These are phyloP conservation scores for Dendrolimus punctatus DNA, from an alignment of 1,140 invertebrate genomes.

Conservation along the genomic window DNA sequence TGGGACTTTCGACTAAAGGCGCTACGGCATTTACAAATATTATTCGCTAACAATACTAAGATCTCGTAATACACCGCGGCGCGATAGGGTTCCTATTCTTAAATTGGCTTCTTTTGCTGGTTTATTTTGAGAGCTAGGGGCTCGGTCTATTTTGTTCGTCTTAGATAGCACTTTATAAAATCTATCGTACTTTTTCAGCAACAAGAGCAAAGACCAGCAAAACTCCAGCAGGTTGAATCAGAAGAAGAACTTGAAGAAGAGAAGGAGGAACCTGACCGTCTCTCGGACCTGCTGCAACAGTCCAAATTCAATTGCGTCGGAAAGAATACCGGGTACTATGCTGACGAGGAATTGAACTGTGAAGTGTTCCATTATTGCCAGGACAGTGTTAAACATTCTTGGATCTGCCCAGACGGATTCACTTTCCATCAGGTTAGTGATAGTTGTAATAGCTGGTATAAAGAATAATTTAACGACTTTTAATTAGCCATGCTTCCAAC, in stretches of 20 bases:
- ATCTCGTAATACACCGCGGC: too few relatives aligned
- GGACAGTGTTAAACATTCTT: slow-evolving; percentile 90
- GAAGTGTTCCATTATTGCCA: slow-evolving; percentile 97
- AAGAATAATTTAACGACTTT: too few relatives aligned
- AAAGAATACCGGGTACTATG: slow-evolving; percentile 92
- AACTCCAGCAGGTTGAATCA: slow-evolving; percentile 45
- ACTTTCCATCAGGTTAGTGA: slow-evolving; percentile 87
- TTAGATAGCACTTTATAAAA: neutral
- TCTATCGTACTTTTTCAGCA: slow-evolving; percentile 14
- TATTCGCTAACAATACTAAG: too few relatives aligned
- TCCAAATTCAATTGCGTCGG: slow-evolving; percentile 87
- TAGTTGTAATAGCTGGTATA: neutral
- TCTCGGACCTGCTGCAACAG: slow-evolving; percentile 83
- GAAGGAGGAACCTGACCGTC: slow-evolving; percentile 88
- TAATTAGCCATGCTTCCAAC: too few relatives aligned
- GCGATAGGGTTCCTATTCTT: too few relatives aligned
- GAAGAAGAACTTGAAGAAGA: slow-evolving; percentile 76
- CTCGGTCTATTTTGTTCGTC: too few relatives aligned
- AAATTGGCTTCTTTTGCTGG: too few relatives aligned
- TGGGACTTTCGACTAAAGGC: too few relatives aligned
- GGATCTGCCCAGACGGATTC: slow-evolving; percentile 94
- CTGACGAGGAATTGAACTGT: slow-evolving; percentile 90
- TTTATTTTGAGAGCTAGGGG: too few relatives aligned
- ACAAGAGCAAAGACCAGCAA: slow-evolving; percentile 46
- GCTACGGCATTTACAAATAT: too few relatives aligned